phyloP scores from a whole-genome alignment of 2,888 invertebrate species.

The Osmoderma eremita region DNA sequence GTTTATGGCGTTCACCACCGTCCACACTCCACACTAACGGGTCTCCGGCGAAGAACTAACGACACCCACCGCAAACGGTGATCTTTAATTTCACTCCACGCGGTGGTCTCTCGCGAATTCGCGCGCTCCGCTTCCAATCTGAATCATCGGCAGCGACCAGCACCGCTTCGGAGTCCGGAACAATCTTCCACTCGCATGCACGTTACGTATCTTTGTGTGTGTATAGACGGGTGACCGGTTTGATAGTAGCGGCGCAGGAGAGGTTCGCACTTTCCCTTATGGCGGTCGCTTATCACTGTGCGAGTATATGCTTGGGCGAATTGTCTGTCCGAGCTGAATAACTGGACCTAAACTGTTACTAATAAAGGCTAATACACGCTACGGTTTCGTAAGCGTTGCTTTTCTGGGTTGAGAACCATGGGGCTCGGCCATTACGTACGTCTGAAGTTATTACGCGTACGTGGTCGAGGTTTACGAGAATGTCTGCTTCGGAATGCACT shows the following conservation, averaged over 20 bases:
- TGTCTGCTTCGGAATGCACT: not conserved
- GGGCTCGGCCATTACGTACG: not conserved
- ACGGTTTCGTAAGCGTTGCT: conserved; percentile 25
- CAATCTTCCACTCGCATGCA: conserved; percentile 14
- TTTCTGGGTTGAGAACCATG: conserved; percentile 1
- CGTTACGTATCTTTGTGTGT: not conserved
- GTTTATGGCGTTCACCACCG: conserved; percentile 26
- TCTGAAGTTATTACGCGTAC: not conserved
- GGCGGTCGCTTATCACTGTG: conserved; percentile 5
- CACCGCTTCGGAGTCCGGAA: conserved; percentile 18
- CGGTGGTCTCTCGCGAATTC: conserved; percentile 19
- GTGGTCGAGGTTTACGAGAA: not conserved
- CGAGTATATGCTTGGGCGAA: not conserved
- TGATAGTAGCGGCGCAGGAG: conserved; percentile 4
- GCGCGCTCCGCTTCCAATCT: conserved; percentile 23
- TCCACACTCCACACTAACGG: conserved; percentile 35
- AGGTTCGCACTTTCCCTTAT: conserved; percentile 38
- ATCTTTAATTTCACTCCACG: conserved; percentile 41
- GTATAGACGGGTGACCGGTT: conserved; percentile 3
- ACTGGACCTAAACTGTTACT: conserved; percentile 14
- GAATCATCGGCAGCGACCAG: not conserved
- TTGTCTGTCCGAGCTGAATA: not conserved
- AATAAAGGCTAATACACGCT: not conserved
- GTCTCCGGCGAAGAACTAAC: conserved; percentile 39
- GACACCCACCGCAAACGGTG: conserved; percentile 26